These are phyloP conservation scores for Alexandromys fortis DNA, from an alignment of 2,113 vertebrate species.

Conservation along the genomic window DNA sequence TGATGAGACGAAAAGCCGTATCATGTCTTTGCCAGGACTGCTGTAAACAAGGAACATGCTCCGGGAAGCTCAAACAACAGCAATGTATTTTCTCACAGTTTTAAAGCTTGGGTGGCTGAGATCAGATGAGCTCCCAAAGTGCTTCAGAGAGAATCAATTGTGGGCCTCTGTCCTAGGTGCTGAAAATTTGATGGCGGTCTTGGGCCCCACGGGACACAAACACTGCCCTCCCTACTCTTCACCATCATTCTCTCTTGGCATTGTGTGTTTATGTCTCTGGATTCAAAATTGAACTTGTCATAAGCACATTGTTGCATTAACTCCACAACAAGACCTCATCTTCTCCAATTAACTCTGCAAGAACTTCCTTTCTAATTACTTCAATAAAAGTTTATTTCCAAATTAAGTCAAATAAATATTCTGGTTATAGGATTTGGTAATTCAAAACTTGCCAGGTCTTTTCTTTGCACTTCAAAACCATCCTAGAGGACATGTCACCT, in stretches of 20 bases:
- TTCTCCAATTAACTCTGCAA: neutral
- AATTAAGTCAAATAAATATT: neutral
- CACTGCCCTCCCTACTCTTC: rapidly evolving
- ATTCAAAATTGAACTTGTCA: neutral
- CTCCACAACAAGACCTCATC: neutral
- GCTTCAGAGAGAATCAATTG: neutral
- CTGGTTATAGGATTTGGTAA: neutral
- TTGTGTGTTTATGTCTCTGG: neutral
- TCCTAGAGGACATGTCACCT: too few species aligned
- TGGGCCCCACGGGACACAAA: neutral
- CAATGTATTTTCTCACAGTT: neutral
- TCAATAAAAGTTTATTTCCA: neutral
- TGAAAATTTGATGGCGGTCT: neutral
- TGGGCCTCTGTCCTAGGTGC: neutral
- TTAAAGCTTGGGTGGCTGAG: too few species aligned
- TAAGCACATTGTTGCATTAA: neutral
- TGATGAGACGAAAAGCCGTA: neutral
- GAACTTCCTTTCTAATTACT: neutral
- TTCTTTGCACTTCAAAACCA: neutral
- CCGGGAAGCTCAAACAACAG: neutral
- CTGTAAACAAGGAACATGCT: neutral
- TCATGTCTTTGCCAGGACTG: neutral
- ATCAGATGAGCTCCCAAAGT: neutral
- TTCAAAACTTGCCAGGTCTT: neutral
- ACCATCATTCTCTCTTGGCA: too few species aligned